Base-by-base conservation (phyloP, 1,140 invertebrate species). In the Achatina immaculata region DNA sequence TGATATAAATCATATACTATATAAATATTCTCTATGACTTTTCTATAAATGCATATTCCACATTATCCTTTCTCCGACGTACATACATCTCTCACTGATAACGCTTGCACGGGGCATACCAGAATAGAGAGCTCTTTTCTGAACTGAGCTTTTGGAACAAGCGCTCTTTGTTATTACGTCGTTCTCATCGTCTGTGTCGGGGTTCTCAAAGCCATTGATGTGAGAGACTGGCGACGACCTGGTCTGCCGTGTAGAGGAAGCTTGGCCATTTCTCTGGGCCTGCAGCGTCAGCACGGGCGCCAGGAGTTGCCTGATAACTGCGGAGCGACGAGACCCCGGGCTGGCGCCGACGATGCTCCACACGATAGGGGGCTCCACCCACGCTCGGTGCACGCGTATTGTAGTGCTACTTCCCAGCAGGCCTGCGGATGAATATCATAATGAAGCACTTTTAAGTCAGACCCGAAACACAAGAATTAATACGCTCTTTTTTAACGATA, bases 361-460 rank as follows among this genome's bases (percentile, higher is more conserved):
- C 31, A 86, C 24, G 19, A 86, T 77, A 11, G 85, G 82, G 0
- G 85, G 83, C 58, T 86, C 85, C 55, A 55, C 78, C 85, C 85
- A 86, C 0, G 48, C 58, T 2, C 71, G 58, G 77, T 86, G 82
- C 71, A 85, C 85, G 51, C 80, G 81, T 6, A 86, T 82, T 7
- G 58, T 82, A n/a, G 83, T 84, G 51, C 82, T 82, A 11, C 62
- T 80, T 16, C 85, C 85, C 80, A 86, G 82, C 31, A 86, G 68
- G 34, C 73, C 85, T 86, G 79, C n/a, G n/a, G n/a, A n/a, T n/a
- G 28, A 66, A n/a, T n/a, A n/a, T 31, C 9, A 42, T n/a, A 78
- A 45, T 34, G 71, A 51, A 78, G 21, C 31, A 24, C 31, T 19
- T 68, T 19, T 19, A 21, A 14, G 16, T 19, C 11, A 68, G 14